Conservation (phyloP, 2,113 vertebrate species). For the Brachyistius frenatus region DNA sequence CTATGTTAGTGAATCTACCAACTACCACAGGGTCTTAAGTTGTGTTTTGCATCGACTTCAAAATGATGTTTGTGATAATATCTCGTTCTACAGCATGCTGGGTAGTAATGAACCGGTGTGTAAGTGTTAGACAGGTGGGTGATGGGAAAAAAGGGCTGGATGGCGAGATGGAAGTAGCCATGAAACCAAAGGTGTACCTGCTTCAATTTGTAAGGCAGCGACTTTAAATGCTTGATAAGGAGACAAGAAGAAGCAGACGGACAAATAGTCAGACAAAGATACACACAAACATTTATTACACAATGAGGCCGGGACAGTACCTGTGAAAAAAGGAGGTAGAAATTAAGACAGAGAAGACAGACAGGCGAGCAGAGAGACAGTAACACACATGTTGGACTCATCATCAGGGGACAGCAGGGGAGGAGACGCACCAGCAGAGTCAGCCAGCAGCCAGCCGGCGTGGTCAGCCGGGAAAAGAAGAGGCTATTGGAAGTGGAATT, state of each 20-base stretch:
- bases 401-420: slow-evolving; percentile 53
- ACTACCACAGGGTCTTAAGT: slow-evolving; percentile 5
- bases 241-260: slow-evolving; percentile 77
- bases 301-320: slow-evolving; percentile 26
- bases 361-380: slow-evolving; percentile 38
- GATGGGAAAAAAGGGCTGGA: slow-evolving; percentile 20
- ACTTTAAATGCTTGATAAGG: slow-evolving; percentile 88
- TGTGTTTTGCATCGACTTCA: slow-evolving; percentile 21
- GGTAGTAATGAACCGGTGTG: slow-evolving; percentile 1
- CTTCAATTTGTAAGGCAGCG: slow-evolving; percentile 88
- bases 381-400: slow-evolving; percentile 68
- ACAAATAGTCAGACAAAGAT: slow-evolving; percentile 60
- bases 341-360: slow-evolving; percentile 38
- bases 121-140: slow-evolving; percentile 36
- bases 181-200: slow-evolving; percentile 87
- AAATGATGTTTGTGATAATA: slow-evolving; percentile 2
- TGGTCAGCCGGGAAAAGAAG: slow-evolving; percentile 39
- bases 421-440: slow-evolving; percentile 41
- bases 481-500: slow-evolving; percentile 55
- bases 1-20: slow-evolving; percentile 60
- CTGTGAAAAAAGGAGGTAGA: slow-evolving; percentile 44
- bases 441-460: slow-evolving; percentile 13
- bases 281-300: slow-evolving; percentile 34
- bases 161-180: slow-evolving; percentile 33
- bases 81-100: slow-evolving; percentile 69